phyloP scores from a whole-genome alignment of 2,113 vertebrate species.

The Gnathonemus echidnorhynchus region DNA sequence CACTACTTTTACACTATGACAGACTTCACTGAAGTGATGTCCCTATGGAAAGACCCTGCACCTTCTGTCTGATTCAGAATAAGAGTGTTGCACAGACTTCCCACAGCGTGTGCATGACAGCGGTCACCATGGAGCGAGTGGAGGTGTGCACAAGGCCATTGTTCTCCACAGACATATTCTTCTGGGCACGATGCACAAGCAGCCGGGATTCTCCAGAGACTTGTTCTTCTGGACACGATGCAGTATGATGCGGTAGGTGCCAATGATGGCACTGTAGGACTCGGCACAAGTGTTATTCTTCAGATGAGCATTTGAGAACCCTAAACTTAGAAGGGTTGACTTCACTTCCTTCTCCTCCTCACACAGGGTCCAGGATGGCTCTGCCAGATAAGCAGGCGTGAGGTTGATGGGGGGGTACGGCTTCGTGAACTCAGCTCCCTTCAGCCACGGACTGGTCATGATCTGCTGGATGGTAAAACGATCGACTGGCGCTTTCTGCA shows the following conservation, averaged over 20 bases:
- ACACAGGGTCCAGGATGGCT: constrained; percentile 35
- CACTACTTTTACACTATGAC: background rate
- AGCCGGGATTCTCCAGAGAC: constrained; percentile 47
- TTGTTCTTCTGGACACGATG: constrained; percentile 59
- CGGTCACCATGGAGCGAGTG: background rate
- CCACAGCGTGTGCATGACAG: background rate
- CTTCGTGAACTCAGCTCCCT: constrained; percentile 47
- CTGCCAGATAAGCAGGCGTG: constrained; percentile 48
- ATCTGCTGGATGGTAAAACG: constrained; percentile 51
- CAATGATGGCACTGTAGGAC: constrained; percentile 53
- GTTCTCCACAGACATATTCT: constrained; percentile 33
- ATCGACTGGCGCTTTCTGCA: constrained; percentile 51
- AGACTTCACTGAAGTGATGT: background rate
- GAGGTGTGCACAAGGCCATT: constrained; percentile 24
- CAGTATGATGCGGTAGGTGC: constrained; percentile 61
- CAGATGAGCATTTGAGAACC: constrained; percentile 48
- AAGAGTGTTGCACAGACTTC: background rate
- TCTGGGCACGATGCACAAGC: constrained; percentile 42
- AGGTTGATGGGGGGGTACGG: constrained; percentile 39
- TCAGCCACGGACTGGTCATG: constrained; percentile 51
- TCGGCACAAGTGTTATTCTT: constrained; percentile 53
- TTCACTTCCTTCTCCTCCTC: constrained; percentile 59
- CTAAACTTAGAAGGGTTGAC: constrained; percentile 42
- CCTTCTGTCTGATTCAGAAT: background rate
- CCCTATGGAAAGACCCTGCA: background rate